A percentile compares a stretch with the other conserved stretches of the same genome.
Conservation (phyloP, 2,113 vertebrate genomes). For the Triplophysa siluroides region DNA sequence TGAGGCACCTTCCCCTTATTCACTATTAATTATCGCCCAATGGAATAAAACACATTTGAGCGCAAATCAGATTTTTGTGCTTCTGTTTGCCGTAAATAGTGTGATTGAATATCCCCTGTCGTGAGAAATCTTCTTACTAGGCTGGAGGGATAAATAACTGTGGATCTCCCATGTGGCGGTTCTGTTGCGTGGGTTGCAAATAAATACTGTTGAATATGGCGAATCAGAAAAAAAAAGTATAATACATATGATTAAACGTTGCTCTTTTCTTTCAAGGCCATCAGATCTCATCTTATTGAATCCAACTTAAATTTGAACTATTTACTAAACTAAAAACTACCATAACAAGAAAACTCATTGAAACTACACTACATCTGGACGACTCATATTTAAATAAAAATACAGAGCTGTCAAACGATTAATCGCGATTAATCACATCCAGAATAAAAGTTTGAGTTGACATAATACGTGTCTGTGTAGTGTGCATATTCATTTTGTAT, state of each 20-base stretch:
- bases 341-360: no score
- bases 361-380: no score
- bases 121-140: constrained; percentile 21
- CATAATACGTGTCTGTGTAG: no score
- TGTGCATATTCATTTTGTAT: no score
- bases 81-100: constrained; percentile 17
- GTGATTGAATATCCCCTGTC: constrained; percentile 16
- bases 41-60: constrained; percentile 51
- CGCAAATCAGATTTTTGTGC: neutral
- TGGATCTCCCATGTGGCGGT: constrained; percentile 12
- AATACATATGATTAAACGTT: neutral
- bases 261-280: constrained; percentile 26
- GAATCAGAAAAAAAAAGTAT: constrained; percentile 20
- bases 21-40: constrained; percentile 46
- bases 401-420: no score
- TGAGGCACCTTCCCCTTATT: constrained; percentile 44
- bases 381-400: no score
- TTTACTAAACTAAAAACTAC: no score
- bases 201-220: constrained; percentile 17
- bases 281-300: neutral
- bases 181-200: constrained; percentile 8
- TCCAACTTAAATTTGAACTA: neutral
- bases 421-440: no score
- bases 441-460: no score
- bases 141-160: neutral